Evolutionary conservation across 2,888 invertebrate genomes (phyloP), one percentile per base, ranked within the genome.

Genomic region (Hololepta plana): DNA sequence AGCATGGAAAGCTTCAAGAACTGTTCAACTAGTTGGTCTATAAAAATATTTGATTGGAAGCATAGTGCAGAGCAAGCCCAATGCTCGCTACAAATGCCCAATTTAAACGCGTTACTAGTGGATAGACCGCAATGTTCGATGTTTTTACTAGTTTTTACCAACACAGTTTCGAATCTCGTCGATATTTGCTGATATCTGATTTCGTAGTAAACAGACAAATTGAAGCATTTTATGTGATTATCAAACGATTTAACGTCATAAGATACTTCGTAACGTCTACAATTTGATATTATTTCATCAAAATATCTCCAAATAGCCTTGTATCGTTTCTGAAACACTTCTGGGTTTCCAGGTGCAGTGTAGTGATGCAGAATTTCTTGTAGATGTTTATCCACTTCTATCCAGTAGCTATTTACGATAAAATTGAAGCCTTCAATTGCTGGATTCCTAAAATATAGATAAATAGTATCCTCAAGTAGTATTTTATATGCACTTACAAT

Each of bases 181-280:
- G 84, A 87, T 46, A 93, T 82, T 58, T 90, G 85, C 61, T 91
- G 91, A 58, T 88, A 91, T 37, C 88, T 67, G 38, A 88, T 82
- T 59, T 93, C 91, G 52, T 87, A 93, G 55, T 95, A 95, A n/a
- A 95, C 90, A 7, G 88, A 82, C 26, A 93, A 60, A 55, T 91
- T 93, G 82, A 91, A 95, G 39, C 82, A 72, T 36, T 72, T 71
- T 38, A 52, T 40, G 31, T 84, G 67, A 46, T 88, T 72, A 42
- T 70, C 70, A 45, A 80, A 87, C 35, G 77, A 72, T 43, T 81
- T 72, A 27, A 62, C 56, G 35, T 68, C 62, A n/a, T n/a, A n/a
- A n/a, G n/a, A n/a, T n/a, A n/a, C n/a, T n/a, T n/a, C n/a, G n/a
- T n/a, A n/a, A n/a, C n/a, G n/a, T n/a, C n/a, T n/a, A n/a, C n/a